Evolutionary conservation across 2,113 vertebrate species (phyloP).

Genomic region (Empidonax alnorum): DNA sequence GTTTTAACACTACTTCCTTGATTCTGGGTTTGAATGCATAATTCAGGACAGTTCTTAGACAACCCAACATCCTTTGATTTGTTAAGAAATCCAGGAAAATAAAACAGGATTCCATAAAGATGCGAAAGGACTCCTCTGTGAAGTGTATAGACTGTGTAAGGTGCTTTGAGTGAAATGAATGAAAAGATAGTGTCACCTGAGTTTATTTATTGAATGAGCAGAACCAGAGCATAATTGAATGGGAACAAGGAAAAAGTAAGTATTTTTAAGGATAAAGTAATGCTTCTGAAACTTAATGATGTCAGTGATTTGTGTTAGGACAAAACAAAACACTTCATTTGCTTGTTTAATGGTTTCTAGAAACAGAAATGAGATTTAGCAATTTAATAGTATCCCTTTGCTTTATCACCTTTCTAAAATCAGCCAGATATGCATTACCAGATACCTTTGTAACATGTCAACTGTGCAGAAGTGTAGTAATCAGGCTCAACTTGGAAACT

Average conservation of each 20-base stretch:
- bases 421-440: neutral
- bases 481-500: fast-evolving
- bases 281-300: neutral
- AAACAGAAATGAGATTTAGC: neutral
- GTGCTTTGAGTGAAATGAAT: neutral
- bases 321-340: neutral
- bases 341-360: neutral
- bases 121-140: neutral
- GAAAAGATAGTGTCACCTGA: neutral
- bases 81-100: neutral
- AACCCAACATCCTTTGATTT: neutral
- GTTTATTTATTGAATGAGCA: neutral
- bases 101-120: neutral
- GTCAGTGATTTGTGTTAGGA: neutral
- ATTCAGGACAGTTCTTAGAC: neutral
- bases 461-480: neutral
- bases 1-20: neutral
- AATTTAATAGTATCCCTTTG: neutral
- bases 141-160: neutral
- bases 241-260: neutral
- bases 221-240: neutral
- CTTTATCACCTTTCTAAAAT: neutral
- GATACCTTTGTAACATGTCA: neutral
- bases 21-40: neutral
- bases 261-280: neutral